Evolutionary conservation across 2,888 invertebrate genomes (phyloP).

Genomic region (Willowsia nigromaculata): DNA sequence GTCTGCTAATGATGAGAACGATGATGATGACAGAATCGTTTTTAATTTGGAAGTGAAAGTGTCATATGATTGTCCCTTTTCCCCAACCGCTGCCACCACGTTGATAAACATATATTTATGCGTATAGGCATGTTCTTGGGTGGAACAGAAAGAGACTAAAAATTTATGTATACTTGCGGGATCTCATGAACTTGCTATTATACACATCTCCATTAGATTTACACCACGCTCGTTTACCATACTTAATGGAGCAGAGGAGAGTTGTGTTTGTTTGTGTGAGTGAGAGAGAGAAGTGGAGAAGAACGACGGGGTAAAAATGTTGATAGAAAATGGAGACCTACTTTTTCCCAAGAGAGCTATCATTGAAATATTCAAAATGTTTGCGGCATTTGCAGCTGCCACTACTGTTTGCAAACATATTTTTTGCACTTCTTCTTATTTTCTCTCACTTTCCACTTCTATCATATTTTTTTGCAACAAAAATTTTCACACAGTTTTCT

Average conservation of each 20-base stretch:
- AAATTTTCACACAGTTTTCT: slow-evolving; percentile 2
- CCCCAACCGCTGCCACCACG: neutral
- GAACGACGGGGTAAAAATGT: slow-evolving; percentile 1
- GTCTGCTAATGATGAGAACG: neutral
- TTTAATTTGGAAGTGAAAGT: slow-evolving; percentile 36
- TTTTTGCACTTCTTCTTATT: neutral
- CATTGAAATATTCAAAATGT: slow-evolving; percentile 65
- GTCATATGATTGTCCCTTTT: slow-evolving; percentile 13
- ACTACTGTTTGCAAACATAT: slow-evolving; percentile 51
- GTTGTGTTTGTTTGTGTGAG: neutral
- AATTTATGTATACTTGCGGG: slow-evolving; percentile 16
- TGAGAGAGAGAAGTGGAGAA: neutral
- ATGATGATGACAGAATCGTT: neutral
- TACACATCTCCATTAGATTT: slow-evolving; percentile 36
- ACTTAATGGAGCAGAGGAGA: neutral
- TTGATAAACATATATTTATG: neutral
- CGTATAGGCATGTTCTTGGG: neutral
- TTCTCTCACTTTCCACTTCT: neutral
- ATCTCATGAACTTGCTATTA: slow-evolving; percentile 43
- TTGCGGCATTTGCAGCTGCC: slow-evolving; percentile 59
- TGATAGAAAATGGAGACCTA: slow-evolving; percentile 46
- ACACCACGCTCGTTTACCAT: neutral
- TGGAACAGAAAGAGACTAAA: neutral
- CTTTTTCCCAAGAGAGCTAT: slow-evolving; percentile 52
- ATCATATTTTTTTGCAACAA: neutral